These are phyloP conservation scores for Sphaeramia orbicularis DNA, from an alignment of 2,797 vertebrate genomes.

Conservation along the genomic window DNA sequence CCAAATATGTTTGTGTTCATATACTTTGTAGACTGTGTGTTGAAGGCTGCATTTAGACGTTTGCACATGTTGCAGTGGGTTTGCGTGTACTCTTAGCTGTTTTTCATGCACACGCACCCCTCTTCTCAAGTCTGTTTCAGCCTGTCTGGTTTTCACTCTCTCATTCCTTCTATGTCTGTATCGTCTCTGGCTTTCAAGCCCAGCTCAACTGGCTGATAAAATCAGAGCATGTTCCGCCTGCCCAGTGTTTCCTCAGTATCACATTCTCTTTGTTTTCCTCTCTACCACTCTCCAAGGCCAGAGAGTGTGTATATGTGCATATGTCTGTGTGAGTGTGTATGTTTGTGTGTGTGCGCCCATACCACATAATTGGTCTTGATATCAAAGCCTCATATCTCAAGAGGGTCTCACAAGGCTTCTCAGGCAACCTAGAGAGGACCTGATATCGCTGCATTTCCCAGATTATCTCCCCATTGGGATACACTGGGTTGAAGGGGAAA, in stretches of 20 bases:
- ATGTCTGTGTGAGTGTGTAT: conserved; percentile 17
- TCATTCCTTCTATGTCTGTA: conserved; percentile 68
- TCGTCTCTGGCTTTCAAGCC: conserved; percentile 71
- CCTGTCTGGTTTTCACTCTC: conserved; percentile 62
- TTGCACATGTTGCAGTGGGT: conserved; percentile 14
- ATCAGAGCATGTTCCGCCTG: conserved; percentile 78
- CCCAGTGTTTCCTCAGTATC: conserved; percentile 77
- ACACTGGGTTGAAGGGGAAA: conserved; percentile 73
- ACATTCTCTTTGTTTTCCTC: conserved; percentile 76
- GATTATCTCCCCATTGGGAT: conserved; percentile 80
- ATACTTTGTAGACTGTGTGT: conserved; percentile 28
- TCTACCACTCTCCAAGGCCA: conserved; percentile 69
- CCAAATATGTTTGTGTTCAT: conserved; percentile 7
- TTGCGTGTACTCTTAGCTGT: conserved; percentile 24
- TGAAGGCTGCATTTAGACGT: conserved; percentile 11
- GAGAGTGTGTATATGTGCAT: conserved; percentile 1
- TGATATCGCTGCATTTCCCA: conserved; percentile 79
- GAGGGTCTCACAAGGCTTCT: conserved; percentile 83
- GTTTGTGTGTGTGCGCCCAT: conserved; percentile 39
- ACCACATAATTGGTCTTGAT: conserved; percentile 83
- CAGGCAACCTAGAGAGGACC: conserved; percentile 78
- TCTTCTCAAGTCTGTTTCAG: conserved; percentile 58
- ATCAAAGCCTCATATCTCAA: conserved; percentile 85
- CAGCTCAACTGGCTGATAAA: conserved; percentile 73
- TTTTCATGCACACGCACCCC: conserved; percentile 19